phyloP scores from a whole-genome alignment of 2,797 vertebrate species.

The Molothrus aeneus region DNA sequence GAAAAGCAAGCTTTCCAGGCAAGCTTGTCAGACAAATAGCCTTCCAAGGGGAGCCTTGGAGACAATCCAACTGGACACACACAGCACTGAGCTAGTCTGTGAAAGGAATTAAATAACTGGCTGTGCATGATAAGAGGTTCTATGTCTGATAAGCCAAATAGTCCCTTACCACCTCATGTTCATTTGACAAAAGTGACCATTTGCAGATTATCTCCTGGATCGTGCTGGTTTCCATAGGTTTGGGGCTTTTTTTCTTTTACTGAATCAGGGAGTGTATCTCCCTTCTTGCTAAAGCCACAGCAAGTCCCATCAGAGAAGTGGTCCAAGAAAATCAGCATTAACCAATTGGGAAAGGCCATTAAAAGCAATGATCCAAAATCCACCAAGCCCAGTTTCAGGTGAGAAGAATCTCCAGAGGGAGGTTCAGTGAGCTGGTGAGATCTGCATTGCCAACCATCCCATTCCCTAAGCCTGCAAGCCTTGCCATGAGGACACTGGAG shows the following conservation, averaged over 20 bases:
- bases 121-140: background rate
- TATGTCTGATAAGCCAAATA: background rate
- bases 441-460: background rate
- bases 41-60: background rate
- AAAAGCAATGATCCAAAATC: background rate
- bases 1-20: background rate
- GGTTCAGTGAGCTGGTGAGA: background rate
- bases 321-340: background rate
- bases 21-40: background rate
- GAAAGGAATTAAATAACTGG: background rate
- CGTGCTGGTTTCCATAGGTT: background rate
- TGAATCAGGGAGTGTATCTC: background rate
- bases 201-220: background rate
- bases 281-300: background rate
- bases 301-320: background rate
- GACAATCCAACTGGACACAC: background rate
- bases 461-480: background rate
- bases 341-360: background rate
- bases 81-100: background rate
- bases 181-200: background rate
- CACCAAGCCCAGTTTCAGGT: background rate
- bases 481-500: background rate
- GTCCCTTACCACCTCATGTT: background rate
- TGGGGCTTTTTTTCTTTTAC: background rate
- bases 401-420: background rate